Evolutionary conservation across 2,888 invertebrate species (phyloP), one percentile per base, ranked within the genome.

Genomic region (Anoplius nigerrimus): DNA sequence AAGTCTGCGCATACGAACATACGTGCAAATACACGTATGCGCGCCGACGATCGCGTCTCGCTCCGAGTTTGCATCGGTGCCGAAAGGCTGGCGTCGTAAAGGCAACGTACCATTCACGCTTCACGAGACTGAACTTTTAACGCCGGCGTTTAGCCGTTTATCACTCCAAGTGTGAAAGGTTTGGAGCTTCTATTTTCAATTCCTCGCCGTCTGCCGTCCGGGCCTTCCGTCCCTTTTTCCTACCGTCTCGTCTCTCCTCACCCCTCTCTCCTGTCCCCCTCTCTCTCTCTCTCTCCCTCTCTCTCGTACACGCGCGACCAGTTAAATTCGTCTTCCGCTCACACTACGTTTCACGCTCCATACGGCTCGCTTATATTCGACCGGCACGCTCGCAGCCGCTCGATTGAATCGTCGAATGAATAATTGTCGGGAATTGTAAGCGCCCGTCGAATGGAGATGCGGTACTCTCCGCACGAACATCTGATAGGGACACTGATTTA

Each of bases 141-240:
- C 48, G 48, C 48, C 16, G 48, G 48, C 48, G 48, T 18, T 65
- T 70, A 48, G 16, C 48, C 48, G 82, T 84, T 85, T 84, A 81
- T 84, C 83, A 84, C 76, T 79, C 69, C 74, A 75, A 82, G 81
- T 82, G 81, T 78, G 74, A 84, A 83, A 79, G 78, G 76, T 76
- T 79, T 58, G 24, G 11, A n/a, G 27, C 61, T 22, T 20, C 21
- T 60, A 53, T 53, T 18, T 48, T 18, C 48, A 20, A 20, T 20
- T 53, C 53, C 53, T 22, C 22, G 53, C 53, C 24, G 15, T 53
- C 53, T 21, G 24, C 42, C 34, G 46, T 8, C 18, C 34, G 4
- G 11, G 34, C 6, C 11, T 13, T 2, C 34, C 11, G 34, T 34
- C 34, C 34, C 11, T 6, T 34, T 34, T 34, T 34, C 34, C n/a